Evolutionary conservation across 2,113 vertebrate genomes (phyloP).

Genomic region (Sorex fumeus): DNA sequence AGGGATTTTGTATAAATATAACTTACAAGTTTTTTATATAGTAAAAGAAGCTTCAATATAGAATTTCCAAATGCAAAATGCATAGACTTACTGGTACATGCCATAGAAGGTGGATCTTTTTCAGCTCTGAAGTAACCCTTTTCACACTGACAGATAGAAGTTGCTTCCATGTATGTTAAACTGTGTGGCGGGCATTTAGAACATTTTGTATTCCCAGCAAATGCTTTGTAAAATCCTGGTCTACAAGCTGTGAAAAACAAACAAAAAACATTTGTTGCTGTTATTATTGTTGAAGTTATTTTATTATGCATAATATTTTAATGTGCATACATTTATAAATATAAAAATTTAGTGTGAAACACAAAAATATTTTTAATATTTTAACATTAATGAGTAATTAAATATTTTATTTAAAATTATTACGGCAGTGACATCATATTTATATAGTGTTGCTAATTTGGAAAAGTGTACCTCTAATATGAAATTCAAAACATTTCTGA

Average conservation of each 20-base stretch:
- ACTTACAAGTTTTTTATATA: background rate
- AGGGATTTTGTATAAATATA: background rate
- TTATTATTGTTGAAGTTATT: background rate
- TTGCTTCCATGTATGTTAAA: constrained; percentile 93
- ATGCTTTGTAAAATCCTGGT: constrained; percentile 97
- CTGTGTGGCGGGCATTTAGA: constrained; percentile 97
- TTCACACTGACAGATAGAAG: constrained; percentile 95
- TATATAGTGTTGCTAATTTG: background rate
- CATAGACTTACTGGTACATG: constrained; percentile 95
- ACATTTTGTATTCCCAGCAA: constrained; percentile 96
- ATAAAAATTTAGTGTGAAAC: background rate
- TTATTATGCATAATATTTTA: constrained; percentile 49
- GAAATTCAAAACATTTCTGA: background rate
- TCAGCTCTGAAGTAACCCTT: constrained; percentile 95
- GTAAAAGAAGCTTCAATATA: background rate
- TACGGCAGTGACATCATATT: background rate
- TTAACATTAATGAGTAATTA: constrained; percentile 23
- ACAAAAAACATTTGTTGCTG: constrained; percentile 16
- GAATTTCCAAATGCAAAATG: constrained; percentile 46
- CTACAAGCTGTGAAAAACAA: constrained; percentile 92
- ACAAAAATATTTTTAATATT: background rate
- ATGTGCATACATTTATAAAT: background rate
- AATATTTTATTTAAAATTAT: constrained; percentile 39
- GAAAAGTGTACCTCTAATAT: background rate
- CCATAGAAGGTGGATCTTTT: constrained; percentile 97